Evolutionary conservation across 2,113 vertebrate species (phyloP).

Genomic region (Aplodontia rufa): DNA sequence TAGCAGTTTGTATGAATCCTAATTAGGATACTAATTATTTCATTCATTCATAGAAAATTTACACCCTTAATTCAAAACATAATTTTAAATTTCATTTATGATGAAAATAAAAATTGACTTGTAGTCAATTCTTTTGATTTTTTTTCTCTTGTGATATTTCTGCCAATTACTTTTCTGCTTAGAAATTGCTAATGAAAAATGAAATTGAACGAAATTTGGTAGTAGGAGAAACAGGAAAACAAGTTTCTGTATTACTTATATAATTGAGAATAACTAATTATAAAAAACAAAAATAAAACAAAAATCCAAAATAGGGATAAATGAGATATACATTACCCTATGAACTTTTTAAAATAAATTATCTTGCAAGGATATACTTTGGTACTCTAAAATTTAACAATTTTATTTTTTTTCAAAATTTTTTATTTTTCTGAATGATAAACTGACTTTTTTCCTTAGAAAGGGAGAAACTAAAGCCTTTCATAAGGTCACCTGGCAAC

Average conservation of each 20-base stretch:
- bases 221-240: constrained; percentile 24
- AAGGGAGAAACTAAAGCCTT: neutral
- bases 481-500: neutral
- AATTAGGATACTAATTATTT: constrained; percentile 31
- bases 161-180: constrained; percentile 30
- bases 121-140: constrained; percentile 7
- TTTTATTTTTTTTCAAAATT: neutral
- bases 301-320: neutral
- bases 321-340: neutral
- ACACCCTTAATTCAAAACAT: constrained; percentile 7
- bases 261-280: neutral
- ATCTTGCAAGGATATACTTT: neutral
- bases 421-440: neutral
- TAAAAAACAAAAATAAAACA: neutral
- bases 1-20: neutral
- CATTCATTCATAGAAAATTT: neutral
- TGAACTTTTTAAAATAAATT: neutral
- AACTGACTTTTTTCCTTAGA: neutral
- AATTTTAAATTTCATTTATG: constrained; percentile 34
- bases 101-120: constrained; percentile 56
- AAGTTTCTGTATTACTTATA: neutral
- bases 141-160: constrained; percentile 11
- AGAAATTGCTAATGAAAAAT: constrained; percentile 31
- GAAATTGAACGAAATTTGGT: neutral
- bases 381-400: neutral